Percentiles rank a stretch among this genome's conserved stretches.
phyloP scores from a whole-genome alignment of 92 coral and sea anemone species.

The Montipora capitata region DNA sequence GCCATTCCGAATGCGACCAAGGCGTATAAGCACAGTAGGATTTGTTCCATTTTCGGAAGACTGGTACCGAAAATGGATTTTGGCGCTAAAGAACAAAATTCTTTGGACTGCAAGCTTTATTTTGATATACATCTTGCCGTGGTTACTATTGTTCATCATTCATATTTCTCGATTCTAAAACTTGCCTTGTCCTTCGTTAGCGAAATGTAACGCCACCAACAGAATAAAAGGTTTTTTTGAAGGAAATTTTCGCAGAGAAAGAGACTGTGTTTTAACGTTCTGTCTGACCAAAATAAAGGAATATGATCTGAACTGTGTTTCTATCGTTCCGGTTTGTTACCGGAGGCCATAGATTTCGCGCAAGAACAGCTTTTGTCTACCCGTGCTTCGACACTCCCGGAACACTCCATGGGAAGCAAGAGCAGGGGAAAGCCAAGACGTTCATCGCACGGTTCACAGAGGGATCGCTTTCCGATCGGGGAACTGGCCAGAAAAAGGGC shows the following conservation, averaged over 20 bases:
- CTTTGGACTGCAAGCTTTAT: background rate
- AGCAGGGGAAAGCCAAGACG: slow-evolving; percentile 10
- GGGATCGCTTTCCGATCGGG: slow-evolving; percentile 71
- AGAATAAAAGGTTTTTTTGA: background rate
- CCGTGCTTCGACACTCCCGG: slow-evolving; percentile 1
- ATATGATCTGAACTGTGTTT: slow-evolving; percentile 53
- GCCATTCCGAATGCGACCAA: background rate
- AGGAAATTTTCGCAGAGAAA: slow-evolving; percentile 2
- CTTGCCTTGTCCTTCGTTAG: slow-evolving; percentile 1
- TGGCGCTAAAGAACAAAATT: background rate
- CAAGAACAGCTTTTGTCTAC: background rate
- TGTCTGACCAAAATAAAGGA: background rate
- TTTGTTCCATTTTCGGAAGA: background rate
- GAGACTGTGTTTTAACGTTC: background rate
- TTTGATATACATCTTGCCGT: background rate
- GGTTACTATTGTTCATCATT: background rate
- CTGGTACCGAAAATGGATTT: slow-evolving; percentile 4
- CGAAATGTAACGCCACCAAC: background rate
- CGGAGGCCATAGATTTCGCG: slow-evolving; percentile 28
- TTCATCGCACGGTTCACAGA: slow-evolving; percentile 29
- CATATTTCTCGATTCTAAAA: background rate
- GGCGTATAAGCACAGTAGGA: too few relatives aligned
- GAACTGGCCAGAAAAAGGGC: slow-evolving; percentile 70
- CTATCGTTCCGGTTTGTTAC: slow-evolving; percentile 23
- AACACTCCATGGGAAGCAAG: slow-evolving; percentile 60